These are phyloP conservation scores for Harpagus bidentatus DNA, from an alignment of 2,113 vertebrate species.

Conservation along the genomic window DNA sequence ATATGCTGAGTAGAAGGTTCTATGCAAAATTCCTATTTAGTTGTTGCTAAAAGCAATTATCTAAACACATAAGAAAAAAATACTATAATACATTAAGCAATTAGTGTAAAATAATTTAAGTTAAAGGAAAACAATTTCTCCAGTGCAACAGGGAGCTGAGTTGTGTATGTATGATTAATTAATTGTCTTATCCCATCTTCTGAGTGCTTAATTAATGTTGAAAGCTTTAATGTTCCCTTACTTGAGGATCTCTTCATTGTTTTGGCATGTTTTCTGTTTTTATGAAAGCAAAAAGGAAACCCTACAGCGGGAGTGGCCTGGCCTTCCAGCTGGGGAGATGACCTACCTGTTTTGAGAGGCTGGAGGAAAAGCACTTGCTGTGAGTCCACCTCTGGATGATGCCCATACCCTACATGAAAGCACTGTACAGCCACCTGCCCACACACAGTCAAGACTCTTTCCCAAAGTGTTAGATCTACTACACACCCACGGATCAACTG, in stretches of 20 bases:
- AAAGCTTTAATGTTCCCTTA: not conserved
- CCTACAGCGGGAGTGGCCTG: not conserved
- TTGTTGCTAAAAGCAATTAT: not conserved
- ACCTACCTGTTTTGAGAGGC: not conserved
- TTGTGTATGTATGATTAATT: not conserved
- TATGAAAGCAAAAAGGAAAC: not conserved
- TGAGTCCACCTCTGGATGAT: not conserved
- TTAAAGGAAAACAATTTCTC: conserved; percentile 4
- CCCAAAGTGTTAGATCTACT: not conserved
- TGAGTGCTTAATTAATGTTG: not conserved
- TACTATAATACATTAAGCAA: not conserved
- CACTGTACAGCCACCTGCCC: not conserved
- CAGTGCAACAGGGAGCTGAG: not conserved
- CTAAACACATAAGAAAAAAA: not conserved
- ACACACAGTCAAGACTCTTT: not conserved
- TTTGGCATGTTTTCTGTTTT: not conserved
- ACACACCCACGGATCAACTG: not conserved
- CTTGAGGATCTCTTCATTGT: not conserved
- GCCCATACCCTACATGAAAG: not conserved
- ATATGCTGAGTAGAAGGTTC: not conserved
- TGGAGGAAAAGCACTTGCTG: not conserved
- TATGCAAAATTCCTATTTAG: not conserved
- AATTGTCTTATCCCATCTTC: not conserved
- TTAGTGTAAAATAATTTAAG: not conserved
- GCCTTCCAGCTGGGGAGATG: not conserved